phyloP scores from a whole-genome alignment of 2,888 invertebrate species.

The Dynastes maya region DNA sequence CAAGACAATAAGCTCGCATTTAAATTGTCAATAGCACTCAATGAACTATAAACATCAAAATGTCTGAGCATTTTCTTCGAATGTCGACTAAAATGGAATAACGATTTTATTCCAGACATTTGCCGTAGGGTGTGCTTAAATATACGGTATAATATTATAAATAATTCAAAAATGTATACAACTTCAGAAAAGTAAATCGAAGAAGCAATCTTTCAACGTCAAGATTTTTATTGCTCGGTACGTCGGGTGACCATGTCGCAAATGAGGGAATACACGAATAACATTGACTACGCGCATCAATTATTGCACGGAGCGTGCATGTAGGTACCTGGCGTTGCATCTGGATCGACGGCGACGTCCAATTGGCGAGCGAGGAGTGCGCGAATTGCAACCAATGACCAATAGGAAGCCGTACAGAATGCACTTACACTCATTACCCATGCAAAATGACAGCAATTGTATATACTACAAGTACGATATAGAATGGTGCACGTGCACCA shows the following conservation, averaged over 20 bases:
- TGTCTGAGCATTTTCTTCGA: too few relatives aligned
- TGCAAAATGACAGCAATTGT: slow-evolving; percentile 50
- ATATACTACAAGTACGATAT: slow-evolving; percentile 16
- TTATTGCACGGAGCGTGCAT: slow-evolving; percentile 40
- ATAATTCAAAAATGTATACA: not conserved
- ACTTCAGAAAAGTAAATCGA: not conserved
- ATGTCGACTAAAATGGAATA: too few relatives aligned
- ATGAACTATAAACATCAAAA: too few relatives aligned
- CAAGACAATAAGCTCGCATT: too few relatives aligned
- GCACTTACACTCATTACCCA: slow-evolving; percentile 55
- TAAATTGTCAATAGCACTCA: too few relatives aligned
- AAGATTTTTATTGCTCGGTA: not conserved
- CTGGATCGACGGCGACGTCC: slow-evolving; percentile 52
- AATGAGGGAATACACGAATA: slow-evolving; percentile 36
- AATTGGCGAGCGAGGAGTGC: slow-evolving; percentile 54
- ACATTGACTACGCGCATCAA: slow-evolving; percentile 49
- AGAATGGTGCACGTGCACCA: slow-evolving; percentile 29
- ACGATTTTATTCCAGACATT: too few relatives aligned
- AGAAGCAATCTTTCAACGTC: not conserved
- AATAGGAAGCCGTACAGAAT: slow-evolving; percentile 54
- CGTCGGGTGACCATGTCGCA: slow-evolving; percentile 38
- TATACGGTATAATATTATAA: not conserved
- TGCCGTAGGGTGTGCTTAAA: too few relatives aligned
- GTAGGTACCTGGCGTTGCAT: slow-evolving; percentile 45
- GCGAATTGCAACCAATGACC: slow-evolving; percentile 54